Evolutionary conservation across 2,113 vertebrate species (phyloP).

Genomic region (Rhodinocichla rosea): DNA sequence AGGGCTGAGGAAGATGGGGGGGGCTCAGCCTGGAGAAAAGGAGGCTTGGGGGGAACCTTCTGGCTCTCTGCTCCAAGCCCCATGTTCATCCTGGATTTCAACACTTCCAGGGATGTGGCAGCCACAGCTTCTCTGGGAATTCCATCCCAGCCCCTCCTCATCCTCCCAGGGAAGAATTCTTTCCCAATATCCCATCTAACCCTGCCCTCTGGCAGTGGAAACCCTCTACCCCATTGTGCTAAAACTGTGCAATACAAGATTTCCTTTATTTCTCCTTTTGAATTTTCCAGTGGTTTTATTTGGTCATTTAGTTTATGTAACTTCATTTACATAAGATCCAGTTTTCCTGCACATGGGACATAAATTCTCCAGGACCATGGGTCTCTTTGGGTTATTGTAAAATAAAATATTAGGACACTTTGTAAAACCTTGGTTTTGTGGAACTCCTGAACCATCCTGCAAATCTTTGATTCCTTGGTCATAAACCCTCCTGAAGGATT

Average conservation of each 20-base stretch:
- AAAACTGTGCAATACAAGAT: background rate
- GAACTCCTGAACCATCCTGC: background rate
- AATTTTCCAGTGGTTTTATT: background rate
- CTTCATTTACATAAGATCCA: background rate
- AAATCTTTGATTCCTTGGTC: background rate
- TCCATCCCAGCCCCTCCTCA: background rate
- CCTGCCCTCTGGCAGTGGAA: background rate
- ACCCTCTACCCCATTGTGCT: fast-evolving
- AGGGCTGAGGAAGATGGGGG: fast-evolving
- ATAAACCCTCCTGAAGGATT: background rate
- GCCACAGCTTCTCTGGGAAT: background rate
- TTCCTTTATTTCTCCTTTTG: background rate
- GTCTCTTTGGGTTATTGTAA: fast-evolving
- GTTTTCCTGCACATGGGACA: background rate
- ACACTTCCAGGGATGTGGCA: background rate
- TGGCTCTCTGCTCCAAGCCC: background rate
- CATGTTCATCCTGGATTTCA: background rate
- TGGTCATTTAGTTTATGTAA: background rate
- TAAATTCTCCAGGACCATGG: background rate
- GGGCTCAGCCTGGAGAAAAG: background rate
- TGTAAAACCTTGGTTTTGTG: background rate
- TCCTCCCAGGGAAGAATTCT: background rate
- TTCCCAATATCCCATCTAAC: background rate
- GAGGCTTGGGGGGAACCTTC: background rate
- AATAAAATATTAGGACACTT: background rate